Percentiles rank a stretch among this genome's conserved stretches.
Conservation (phyloP, 2,113 vertebrate genomes). For the Phasianus colchicus region DNA sequence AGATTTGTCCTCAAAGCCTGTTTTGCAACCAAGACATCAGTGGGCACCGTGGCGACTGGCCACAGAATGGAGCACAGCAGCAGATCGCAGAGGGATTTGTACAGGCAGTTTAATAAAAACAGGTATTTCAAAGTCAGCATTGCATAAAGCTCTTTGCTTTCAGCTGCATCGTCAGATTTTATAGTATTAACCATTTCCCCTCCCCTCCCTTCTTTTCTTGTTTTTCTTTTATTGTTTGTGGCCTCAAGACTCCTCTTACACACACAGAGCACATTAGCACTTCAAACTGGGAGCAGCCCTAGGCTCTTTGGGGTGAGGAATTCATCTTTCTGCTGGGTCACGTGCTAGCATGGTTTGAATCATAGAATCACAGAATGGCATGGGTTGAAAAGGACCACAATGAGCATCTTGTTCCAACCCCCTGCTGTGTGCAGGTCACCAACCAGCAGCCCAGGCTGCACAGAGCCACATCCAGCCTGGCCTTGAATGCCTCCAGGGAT, state of each 20-base stretch:
- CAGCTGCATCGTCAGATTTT: neutral
- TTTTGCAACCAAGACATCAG: slow-evolving; percentile 54
- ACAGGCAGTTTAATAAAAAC: neutral
- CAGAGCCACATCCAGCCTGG: too few species aligned
- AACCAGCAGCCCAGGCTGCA: too few species aligned
- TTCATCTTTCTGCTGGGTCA: neutral
- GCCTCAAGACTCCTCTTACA: neutral
- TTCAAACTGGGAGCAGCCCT: neutral
- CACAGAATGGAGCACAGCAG: neutral
- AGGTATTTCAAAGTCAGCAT: neutral
- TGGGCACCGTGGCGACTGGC: neutral
- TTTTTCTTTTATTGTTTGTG: neutral
- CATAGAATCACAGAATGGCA: too few species aligned
- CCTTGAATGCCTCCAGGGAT: too few species aligned
- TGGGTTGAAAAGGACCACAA: too few species aligned
- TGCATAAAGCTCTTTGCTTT: neutral
- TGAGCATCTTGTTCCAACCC: too few species aligned
- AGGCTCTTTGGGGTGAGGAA: neutral
- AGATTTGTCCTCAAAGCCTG: slow-evolving; percentile 62
- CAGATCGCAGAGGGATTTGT: slow-evolving; percentile 1
- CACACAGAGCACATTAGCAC: neutral
- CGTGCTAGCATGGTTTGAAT: neutral
- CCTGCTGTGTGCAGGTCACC: too few species aligned
- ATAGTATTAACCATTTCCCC: neutral
- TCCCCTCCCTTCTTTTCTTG: neutral